These are phyloP conservation scores for Halocynthia roretzi DNA, from an alignment of 23 tunicate genomes.

Conservation along the genomic window DNA sequence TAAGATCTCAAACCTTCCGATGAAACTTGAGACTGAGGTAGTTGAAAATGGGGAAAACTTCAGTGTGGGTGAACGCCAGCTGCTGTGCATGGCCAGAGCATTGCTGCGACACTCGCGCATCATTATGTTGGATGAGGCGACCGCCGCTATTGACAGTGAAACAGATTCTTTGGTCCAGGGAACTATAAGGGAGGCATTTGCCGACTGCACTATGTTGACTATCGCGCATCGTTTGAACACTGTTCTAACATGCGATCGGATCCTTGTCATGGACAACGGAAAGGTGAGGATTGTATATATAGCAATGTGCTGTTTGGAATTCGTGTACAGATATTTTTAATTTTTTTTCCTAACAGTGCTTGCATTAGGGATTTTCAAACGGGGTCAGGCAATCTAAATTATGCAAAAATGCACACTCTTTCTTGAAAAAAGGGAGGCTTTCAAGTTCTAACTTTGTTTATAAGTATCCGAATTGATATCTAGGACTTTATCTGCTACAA, in stretches of 20 bases:
- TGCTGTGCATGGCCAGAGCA: constrained; percentile 95
- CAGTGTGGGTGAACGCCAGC: constrained; percentile 94
- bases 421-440: too few species aligned
- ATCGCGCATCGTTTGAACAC: constrained; percentile 97
- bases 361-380: too few species aligned
- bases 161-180: constrained; percentile 94
- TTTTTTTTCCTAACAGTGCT: too few species aligned
- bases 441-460: too few species aligned
- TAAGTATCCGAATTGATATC: too few species aligned
- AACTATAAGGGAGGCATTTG: constrained; percentile 86
- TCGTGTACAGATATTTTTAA: too few species aligned
- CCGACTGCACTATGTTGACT: constrained; percentile 95
- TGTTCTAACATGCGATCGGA: constrained; percentile 81
- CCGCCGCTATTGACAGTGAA: constrained; percentile 96
- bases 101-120: constrained; percentile 78
- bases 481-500: too few species aligned
- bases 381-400: too few species aligned
- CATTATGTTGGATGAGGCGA: constrained; percentile 95
- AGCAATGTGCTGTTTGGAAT: too few species aligned
- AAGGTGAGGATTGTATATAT: constrained; percentile 23
- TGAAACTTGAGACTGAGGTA: constrained; percentile 77
- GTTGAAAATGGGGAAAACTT: constrained; percentile 96
- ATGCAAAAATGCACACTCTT: too few species aligned
- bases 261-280: constrained; percentile 94
- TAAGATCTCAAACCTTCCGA: constrained; percentile 73